Conservation (phyloP, 2,888 invertebrate genomes). For the Brenthis daphne region DNA sequence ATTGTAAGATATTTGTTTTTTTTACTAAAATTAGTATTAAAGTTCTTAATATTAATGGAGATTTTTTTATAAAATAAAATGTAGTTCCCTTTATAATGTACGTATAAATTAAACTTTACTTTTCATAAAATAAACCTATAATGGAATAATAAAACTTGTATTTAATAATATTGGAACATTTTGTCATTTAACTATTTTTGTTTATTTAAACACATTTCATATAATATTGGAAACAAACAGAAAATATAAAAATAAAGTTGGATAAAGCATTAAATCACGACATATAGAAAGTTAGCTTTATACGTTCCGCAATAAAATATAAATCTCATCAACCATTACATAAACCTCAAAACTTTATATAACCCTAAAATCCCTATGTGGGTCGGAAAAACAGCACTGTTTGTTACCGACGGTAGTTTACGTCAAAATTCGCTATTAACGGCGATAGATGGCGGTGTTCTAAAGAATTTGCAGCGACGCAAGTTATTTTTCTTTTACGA, state of each 20-base stretch:
- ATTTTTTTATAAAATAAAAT: too few species aligned
- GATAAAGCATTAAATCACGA: conserved; percentile 5
- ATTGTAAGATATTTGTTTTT: too few species aligned
- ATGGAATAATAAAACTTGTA: too few species aligned
- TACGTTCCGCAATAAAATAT: conserved; percentile 24
- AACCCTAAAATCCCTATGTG: conserved; percentile 60
- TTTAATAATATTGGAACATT: too few species aligned
- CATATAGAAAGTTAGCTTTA: conserved; percentile 3
- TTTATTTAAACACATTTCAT: neutral
- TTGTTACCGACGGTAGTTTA: conserved; percentile 58
- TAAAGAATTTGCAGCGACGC: conserved; percentile 55
- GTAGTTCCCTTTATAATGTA: too few species aligned
- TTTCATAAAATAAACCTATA: too few species aligned
- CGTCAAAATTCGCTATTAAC: conserved; percentile 69
- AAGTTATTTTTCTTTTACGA: conserved; percentile 56
- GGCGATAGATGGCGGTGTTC: conserved; percentile 72
- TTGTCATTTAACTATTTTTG: too few species aligned
- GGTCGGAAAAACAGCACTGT: conserved; percentile 68
- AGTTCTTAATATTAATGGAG: too few species aligned
- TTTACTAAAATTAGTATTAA: too few species aligned
- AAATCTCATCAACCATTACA: conserved; percentile 34
- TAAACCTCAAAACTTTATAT: conserved; percentile 40
- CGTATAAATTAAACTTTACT: too few species aligned
- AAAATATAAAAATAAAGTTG: neutral
- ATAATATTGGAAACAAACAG: neutral